phyloP scores from a whole-genome alignment of 2,888 invertebrate genomes.

The Scaptomyza flava region DNA sequence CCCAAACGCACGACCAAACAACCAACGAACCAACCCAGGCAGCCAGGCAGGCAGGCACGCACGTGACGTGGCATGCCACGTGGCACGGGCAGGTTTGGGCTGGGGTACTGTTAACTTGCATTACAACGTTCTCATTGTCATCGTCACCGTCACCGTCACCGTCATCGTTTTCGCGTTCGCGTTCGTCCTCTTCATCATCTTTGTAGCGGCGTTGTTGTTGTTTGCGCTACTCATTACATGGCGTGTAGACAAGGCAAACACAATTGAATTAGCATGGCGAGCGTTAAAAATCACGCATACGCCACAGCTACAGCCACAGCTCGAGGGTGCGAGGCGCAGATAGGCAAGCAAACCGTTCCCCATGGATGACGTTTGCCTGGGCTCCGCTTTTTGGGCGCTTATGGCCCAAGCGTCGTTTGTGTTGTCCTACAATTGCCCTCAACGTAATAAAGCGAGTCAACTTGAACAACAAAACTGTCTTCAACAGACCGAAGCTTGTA shows the following conservation, averaged over 20 bases:
- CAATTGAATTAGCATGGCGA: constrained; percentile 78
- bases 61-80: constrained; percentile 57
- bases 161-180: constrained; percentile 39
- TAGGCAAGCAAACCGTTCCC: constrained; percentile 34
- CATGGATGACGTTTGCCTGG: constrained; percentile 38
- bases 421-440: constrained; percentile 76
- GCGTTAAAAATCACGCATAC: constrained; percentile 77
- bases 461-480: constrained; percentile 12
- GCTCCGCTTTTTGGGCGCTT: constrained; percentile 7
- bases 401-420: not conserved
- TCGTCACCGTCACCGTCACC: constrained; percentile 17
- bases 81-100: constrained; percentile 24
- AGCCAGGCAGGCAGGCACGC: constrained; percentile 25
- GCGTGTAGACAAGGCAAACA: constrained; percentile 77
- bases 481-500: constrained; percentile 22
- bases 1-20: constrained; percentile 12
- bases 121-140: constrained; percentile 37
- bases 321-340: constrained; percentile 19
- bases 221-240: constrained; percentile 77
- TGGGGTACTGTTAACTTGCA: constrained; percentile 23
- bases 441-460: constrained; percentile 43
- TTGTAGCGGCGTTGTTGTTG: constrained; percentile 57
- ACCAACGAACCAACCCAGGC: constrained; percentile 6
- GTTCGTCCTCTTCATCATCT: constrained; percentile 52
- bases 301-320: constrained; percentile 43